Evolutionary conservation across 1,140 invertebrate species (phyloP), one percentile per base, ranked within the genome.

Genomic region (Apis florea): DNA sequence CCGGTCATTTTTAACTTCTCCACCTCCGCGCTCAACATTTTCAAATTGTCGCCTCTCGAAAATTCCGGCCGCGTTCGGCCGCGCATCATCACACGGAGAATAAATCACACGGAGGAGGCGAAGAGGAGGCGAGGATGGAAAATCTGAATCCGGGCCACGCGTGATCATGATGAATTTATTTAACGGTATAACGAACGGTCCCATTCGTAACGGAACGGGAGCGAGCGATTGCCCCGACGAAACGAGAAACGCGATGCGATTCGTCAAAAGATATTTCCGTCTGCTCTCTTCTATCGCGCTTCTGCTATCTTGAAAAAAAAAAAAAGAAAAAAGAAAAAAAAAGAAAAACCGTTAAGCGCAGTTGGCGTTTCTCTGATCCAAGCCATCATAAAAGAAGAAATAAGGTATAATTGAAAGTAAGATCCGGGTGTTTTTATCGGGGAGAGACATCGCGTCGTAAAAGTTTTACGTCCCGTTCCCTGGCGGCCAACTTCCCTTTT

Each of bases 401-500:
- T 31, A 66, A n/a, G 59, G 63, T 77, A 74, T 77, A 77, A 69
- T 77, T 82, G n/a, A 15, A n/a, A 17, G 51, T 10, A 59, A 49
- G 26, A 69, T 58, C 69, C 53, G 13, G 69, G 21, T 10, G 58
- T 24, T 79, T 83, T 83, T 83, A 83, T 67, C 21, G 59, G 1
- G 31, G 5, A 53, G 31, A 63, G 17, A 77, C 68, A 79, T 69
- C 21, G 4, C 31, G 40, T 73, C 82, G 69, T 83, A 79, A 79
- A 83, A 83, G 59, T 79, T 83, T 40, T 66, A 56, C 58, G 68
- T 51, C 24, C 54, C 13, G 10, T 31, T 31, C 17, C 15, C 24
- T n/a, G 47, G 40, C 51, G 15, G 54, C 58, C 71, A 75, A 67
- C 66, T 70, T 83, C 21, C 75, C 58, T 79, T 79, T 67, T 49